A percentile compares a stretch with the other conserved stretches of the same genome.
phyloP scores from a whole-genome alignment of 53 echinoderm and acorn worm species.

The Hippasteria phrygiana region DNA sequence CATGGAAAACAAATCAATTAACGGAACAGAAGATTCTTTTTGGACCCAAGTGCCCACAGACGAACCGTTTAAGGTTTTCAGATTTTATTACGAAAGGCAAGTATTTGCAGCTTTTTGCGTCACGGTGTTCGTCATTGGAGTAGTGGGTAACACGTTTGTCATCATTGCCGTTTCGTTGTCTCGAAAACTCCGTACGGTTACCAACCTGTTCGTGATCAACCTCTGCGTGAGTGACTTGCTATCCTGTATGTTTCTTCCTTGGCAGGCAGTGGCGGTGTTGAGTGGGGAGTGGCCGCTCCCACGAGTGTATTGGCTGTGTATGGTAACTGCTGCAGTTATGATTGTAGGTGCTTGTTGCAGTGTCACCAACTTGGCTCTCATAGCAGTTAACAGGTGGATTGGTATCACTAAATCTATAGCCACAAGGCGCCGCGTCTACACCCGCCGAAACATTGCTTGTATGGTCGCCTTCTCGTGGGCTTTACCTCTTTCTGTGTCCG shows the following conservation, averaged over 20 bases:
- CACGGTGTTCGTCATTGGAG: background rate
- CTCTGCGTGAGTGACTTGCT: constrained; percentile 9
- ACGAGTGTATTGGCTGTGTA: background rate
- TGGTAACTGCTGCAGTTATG: background rate
- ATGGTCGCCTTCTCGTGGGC: constrained; percentile 50
- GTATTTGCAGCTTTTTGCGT: background rate
- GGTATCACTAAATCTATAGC: constrained; percentile 6
- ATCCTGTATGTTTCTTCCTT: constrained; percentile 2
- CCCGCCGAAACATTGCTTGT: background rate
- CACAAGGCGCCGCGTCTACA: constrained; percentile 6
- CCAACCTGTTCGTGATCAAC: constrained; percentile 31
- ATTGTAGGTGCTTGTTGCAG: background rate
- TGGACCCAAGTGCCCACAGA: no score
- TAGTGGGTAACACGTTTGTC: constrained; percentile 11
- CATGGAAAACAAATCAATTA: no score
- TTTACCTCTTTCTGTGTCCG: constrained; percentile 61
- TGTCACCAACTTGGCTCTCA: constrained; percentile 23
- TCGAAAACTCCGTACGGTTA: background rate
- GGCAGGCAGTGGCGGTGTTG: constrained; percentile 12
- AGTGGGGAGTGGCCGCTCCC: constrained; percentile 18
- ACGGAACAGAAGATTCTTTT: no score
- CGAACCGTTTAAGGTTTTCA: no score
- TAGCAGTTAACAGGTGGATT: constrained; percentile 27
- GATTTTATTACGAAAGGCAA: no score
- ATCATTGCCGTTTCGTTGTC: constrained; percentile 17